Evolutionary conservation across 2,113 vertebrate species (phyloP).

Genomic region (Psephotus haematonotus): DNA sequence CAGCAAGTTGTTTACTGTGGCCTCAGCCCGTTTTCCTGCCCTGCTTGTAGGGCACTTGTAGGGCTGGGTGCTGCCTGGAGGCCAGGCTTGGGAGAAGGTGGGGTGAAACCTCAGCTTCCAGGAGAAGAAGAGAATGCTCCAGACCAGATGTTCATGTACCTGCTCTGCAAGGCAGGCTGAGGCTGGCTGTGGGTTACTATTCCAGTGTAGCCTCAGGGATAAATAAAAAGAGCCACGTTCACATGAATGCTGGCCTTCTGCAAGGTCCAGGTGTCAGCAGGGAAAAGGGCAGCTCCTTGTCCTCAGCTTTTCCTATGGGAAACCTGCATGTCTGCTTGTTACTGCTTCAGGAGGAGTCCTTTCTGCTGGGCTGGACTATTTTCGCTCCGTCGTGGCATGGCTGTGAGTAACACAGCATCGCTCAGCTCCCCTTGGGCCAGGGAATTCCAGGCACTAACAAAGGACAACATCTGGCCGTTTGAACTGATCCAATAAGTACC

Average conservation of each 20-base stretch:
- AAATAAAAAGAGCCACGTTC: background rate
- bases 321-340: background rate
- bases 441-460: background rate
- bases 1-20: background rate
- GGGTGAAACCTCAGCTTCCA: conserved; percentile 24
- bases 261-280: background rate
- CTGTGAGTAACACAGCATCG: background rate
- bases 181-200: conserved; percentile 27
- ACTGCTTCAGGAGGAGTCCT: background rate
- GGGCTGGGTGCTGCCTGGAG: background rate
- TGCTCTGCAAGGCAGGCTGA: conserved; percentile 33
- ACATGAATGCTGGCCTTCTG: background rate
- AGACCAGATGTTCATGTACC: background rate
- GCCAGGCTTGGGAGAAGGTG: background rate
- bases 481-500: background rate
- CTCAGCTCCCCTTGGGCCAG: background rate
- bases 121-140: background rate
- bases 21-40: background rate
- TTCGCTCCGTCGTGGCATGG: accelerated
- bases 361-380: background rate
- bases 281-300: background rate
- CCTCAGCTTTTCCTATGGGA: background rate
- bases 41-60: background rate
- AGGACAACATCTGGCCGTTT: background rate
- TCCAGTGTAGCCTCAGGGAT: background rate